A percentile compares a stretch with the other conserved stretches of the same genome.
These are phyloP conservation scores for Spea multiplicata DNA, from an alignment of 2,113 vertebrate species.

Conservation along the genomic window DNA sequence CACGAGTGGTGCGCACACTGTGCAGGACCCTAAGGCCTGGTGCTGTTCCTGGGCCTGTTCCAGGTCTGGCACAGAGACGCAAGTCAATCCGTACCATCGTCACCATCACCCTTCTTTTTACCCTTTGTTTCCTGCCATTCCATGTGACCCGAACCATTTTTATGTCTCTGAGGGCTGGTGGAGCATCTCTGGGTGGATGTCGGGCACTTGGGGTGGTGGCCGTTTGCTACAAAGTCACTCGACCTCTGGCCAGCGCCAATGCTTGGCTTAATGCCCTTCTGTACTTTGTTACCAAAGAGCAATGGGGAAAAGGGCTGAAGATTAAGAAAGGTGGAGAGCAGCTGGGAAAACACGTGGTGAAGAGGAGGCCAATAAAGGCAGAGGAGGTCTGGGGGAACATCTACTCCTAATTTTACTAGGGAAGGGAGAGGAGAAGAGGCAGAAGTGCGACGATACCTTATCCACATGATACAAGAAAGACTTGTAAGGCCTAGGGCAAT, in stretches of 20 bases:
- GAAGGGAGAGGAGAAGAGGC: not conserved
- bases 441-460: not conserved
- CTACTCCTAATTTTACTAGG: constrained; percentile 20
- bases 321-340: constrained; percentile 58
- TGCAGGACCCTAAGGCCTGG: constrained; percentile 66
- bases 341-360: constrained; percentile 62
- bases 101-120: constrained; percentile 74
- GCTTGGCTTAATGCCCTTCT: constrained; percentile 77
- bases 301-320: constrained; percentile 54
- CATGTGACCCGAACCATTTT: constrained; percentile 77
- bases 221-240: constrained; percentile 78
- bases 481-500: not conserved
- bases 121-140: constrained; percentile 76
- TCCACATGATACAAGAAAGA: not conserved
- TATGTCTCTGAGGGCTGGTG: constrained; percentile 64
- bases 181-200: constrained; percentile 58
- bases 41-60: constrained; percentile 48
- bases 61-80: constrained; percentile 63
- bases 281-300: constrained; percentile 76
- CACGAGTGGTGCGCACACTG: constrained; percentile 71
- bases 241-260: constrained; percentile 75
- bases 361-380: constrained; percentile 59
- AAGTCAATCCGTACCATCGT: constrained; percentile 77
- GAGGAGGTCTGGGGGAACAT: constrained; percentile 49
- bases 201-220: constrained; percentile 67